phyloP scores from a whole-genome alignment of 2,888 invertebrate species.

The Acrobasis suavella region DNA sequence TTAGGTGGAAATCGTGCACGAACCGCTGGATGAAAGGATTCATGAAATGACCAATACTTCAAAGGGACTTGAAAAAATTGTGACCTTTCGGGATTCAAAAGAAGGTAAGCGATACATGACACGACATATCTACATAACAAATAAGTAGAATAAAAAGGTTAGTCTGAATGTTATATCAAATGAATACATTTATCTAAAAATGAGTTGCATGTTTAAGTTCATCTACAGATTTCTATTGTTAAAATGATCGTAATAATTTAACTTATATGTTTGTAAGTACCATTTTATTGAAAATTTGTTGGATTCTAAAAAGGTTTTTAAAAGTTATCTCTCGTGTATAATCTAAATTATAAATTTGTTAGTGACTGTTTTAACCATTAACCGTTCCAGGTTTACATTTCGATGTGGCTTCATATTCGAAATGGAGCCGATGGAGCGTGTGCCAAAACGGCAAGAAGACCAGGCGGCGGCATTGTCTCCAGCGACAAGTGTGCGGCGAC shows the following conservation, averaged over 20 bases:
- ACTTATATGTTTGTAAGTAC: too few relatives aligned
- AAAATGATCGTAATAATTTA: too few relatives aligned
- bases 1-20: conserved; percentile 3
- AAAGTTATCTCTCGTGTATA: too few relatives aligned
- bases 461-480: conserved; percentile 64
- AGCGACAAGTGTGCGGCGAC: conserved; percentile 59
- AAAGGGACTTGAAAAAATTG: conserved; percentile 1
- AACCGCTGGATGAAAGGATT: conserved; percentile 34
- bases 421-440: conserved; percentile 65
- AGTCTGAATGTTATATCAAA: too few relatives aligned
- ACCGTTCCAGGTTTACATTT: conserved; percentile 43
- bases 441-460: conserved; percentile 60
- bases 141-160: too few relatives aligned
- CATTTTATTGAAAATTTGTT: too few relatives aligned
- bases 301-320: too few relatives aligned
- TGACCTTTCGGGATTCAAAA: background rate
- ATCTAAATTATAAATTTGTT: too few relatives aligned
- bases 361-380: background rate
- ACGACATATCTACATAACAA: background rate
- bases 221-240: too few relatives aligned
- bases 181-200: too few relatives aligned
- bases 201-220: too few relatives aligned
- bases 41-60: conserved; percentile 28
- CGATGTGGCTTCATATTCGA: conserved; percentile 51
- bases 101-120: conserved; percentile 23